phyloP scores from a whole-genome alignment of 2,797 vertebrate genomes.

The Sebastes iracundus region DNA sequence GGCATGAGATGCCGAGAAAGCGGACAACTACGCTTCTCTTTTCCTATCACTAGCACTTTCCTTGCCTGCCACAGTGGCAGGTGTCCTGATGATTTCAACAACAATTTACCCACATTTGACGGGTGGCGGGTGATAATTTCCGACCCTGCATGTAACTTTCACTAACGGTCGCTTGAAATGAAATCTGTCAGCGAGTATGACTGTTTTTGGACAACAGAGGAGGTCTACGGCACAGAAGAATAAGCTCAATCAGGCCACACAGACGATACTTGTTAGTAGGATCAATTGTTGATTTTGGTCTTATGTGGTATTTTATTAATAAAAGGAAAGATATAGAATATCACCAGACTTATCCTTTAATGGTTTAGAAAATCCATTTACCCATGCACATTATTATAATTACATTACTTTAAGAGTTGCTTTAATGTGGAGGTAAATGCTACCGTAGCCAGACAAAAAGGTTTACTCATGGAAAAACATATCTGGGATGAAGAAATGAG shows the following conservation, averaged over 20 bases:
- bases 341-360: slow-evolving; percentile 10
- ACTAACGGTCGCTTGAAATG: no score
- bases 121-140: no score
- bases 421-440: slow-evolving; percentile 51
- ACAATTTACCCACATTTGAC: fast-evolving
- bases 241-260: background rate
- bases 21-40: no score
- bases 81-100: no score
- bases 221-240: slow-evolving; percentile 3
- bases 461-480: slow-evolving; percentile 24
- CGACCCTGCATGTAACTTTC: background rate
- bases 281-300: background rate
- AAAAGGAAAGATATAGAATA: slow-evolving; percentile 13
- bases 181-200: background rate
- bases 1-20: no score
- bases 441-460: slow-evolving; percentile 20
- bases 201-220: background rate
- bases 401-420: background rate
- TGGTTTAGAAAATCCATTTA: slow-evolving; percentile 47
- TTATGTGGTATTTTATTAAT: slow-evolving; percentile 4
- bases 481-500: slow-evolving; percentile 2
- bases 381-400: slow-evolving; percentile 11
- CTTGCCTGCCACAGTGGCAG: no score
- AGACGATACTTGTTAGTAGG: background rate
- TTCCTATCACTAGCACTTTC: no score